Evolutionary conservation across 2,797 vertebrate genomes (phyloP), one percentile per base, ranked within the genome.

Genomic region (Myotis findleyi): DNA sequence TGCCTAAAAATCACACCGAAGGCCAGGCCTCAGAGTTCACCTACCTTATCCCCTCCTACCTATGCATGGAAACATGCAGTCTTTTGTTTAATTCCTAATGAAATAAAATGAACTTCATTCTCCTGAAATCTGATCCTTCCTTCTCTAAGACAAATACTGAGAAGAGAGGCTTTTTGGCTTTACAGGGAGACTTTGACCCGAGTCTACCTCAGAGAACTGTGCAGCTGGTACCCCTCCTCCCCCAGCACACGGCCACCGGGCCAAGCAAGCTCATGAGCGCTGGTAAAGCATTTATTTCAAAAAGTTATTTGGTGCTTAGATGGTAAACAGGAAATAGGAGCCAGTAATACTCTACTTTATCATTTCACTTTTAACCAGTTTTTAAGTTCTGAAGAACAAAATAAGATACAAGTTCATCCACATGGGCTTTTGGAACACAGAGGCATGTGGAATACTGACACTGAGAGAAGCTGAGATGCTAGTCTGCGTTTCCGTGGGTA

Each of bases 251-350:
- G 82, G 13, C 49, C 23, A 27, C 59, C 20, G 33, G 62, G 75
- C 25, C n/a, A 38, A 79, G 86, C 30, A 27, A 30, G 20, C 6
- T 12, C 62, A 11, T 2, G 75, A 64, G 11, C 13, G 69, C 51
- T 27, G 53, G 47, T 10, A 80, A 84, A 86, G 68, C 14, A 81
- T 93, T 95, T 93, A 89, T 94, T 95, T 94, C 27, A 16, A 94
- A 93, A 87, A 89, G 80, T 33, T 33, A 91, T 66, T 79, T 89
- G 77, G 69, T 80, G 59, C 30, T 93, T 84, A 92, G 69, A 86
- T 53, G 77, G 64, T 27, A 71, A 84, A 82, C 8, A 80, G 80
- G 57, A 88, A 95, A 84, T 49, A 85, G 33, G n/a, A 90, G 51
- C 30, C 47, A 44, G 5, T 25, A 69, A 71, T 68, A 36, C 55